These are phyloP conservation scores for Ceryle rudis DNA, from an alignment of 2,797 vertebrate species.

Conservation along the genomic window DNA sequence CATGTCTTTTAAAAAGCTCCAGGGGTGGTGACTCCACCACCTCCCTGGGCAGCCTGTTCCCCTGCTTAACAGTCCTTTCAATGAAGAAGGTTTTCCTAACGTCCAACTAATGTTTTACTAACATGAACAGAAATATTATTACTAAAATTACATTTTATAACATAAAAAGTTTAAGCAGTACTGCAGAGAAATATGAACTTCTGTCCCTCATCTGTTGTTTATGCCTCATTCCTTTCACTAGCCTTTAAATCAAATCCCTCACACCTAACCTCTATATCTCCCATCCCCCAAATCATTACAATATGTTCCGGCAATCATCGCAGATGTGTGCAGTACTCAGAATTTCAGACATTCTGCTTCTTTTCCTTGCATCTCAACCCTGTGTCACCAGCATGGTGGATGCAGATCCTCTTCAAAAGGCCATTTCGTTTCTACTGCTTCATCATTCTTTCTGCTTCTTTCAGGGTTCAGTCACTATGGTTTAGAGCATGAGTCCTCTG, in stretches of 20 bases:
- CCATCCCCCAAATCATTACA: not conserved
- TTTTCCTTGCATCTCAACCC: not conserved
- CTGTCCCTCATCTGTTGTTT: not conserved
- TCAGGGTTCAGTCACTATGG: not conserved
- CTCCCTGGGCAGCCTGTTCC: no score
- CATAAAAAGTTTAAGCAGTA: not conserved
- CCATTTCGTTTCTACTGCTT: not conserved
- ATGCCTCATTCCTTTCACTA: not conserved
- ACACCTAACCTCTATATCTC: not conserved
- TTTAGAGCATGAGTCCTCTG: not conserved
- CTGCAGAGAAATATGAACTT: constrained; percentile 1
- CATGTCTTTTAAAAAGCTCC: no score
- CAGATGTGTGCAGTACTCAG: not conserved
- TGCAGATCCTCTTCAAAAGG: not conserved
- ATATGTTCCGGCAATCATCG: not conserved
- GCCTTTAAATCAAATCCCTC: not conserved
- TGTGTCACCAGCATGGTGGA: not conserved
- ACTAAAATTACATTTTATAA: constrained; percentile 18
- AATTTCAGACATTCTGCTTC: not conserved
- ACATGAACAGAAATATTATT: constrained; percentile 41
- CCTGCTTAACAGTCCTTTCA: no score
- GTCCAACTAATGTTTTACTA: not conserved
- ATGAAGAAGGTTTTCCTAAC: no score
- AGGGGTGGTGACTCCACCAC: no score
- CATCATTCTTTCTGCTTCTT: not conserved